Percentiles rank a stretch among this genome's conserved stretches.
phyloP scores from a whole-genome alignment of 1,140 invertebrate genomes.

The Aphidius ervi region DNA sequence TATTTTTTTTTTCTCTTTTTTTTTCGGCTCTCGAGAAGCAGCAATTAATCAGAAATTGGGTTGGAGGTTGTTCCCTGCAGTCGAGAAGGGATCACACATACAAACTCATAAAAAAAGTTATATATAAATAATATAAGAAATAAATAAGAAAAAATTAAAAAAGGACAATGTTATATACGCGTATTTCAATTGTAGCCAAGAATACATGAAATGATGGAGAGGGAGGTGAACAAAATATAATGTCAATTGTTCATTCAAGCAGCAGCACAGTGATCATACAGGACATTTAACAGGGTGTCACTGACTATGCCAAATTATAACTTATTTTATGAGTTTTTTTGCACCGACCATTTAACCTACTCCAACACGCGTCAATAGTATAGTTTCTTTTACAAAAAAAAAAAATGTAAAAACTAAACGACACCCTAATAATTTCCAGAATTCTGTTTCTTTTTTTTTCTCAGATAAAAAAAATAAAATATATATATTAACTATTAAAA shows the following conservation, averaged over 20 bases:
- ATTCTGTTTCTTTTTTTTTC: neutral
- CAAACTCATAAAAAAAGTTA: neutral
- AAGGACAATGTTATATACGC: constrained; percentile 14
- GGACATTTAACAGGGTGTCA: constrained; percentile 52
- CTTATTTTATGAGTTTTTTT: constrained; percentile 56
- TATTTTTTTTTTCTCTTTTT: constrained; percentile 6
- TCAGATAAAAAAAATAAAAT: too few species aligned
- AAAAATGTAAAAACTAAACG: constrained; percentile 43
- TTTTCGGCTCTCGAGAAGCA: constrained; percentile 29
- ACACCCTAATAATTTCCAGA: constrained; percentile 51
- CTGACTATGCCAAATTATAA: constrained; percentile 54
- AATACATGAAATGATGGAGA: constrained; percentile 21
- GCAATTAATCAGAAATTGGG: constrained; percentile 50
- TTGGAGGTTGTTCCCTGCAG: constrained; percentile 28
- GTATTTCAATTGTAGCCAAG: constrained; percentile 24
- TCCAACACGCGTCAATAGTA: constrained; percentile 1
- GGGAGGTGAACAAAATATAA: constrained; percentile 7
- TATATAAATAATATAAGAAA: constrained; percentile 1
- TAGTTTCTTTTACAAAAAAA: neutral
- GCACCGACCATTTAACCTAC: constrained; percentile 51
- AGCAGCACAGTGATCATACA: constrained; percentile 52
- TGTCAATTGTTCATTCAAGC: constrained; percentile 40
- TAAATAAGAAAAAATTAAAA: constrained; percentile 20
- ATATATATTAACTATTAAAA: neutral
- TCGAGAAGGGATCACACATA: constrained; percentile 6